Conservation (phyloP, 2,113 vertebrate genomes). For the Pangasianodon gigas region DNA sequence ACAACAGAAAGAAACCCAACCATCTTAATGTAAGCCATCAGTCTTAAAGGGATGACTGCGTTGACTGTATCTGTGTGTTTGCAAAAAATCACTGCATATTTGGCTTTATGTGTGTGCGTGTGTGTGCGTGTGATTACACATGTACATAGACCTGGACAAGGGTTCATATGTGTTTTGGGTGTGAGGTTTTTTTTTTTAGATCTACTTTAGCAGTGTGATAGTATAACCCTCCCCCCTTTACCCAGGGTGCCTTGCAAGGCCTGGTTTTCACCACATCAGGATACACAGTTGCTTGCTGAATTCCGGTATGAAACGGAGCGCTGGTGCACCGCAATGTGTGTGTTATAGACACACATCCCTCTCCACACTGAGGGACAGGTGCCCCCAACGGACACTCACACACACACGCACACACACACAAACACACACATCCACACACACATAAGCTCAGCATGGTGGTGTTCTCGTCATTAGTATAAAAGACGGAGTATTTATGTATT, state of each 20-base stretch:
- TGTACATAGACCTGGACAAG: constrained; percentile 1
- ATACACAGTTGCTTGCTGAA: constrained; percentile 78
- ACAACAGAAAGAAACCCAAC: neutral
- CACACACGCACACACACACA: constrained; percentile 7
- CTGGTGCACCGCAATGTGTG: constrained; percentile 69
- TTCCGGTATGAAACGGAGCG: constrained; percentile 81
- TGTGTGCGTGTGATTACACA: neutral
- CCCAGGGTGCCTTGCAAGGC: constrained; percentile 55
- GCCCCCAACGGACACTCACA: constrained; percentile 67
- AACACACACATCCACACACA: constrained; percentile 21
- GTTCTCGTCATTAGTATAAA: neutral
- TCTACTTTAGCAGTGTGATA: constrained; percentile 43
- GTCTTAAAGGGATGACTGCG: neutral
- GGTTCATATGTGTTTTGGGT: constrained; percentile 16
- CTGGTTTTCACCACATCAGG: constrained; percentile 78
- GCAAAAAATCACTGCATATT: constrained; percentile 26
- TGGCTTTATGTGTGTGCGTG: neutral
- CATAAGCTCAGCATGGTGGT: neutral
- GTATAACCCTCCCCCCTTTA: constrained; percentile 61
- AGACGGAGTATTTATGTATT: neutral
- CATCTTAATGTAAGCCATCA: neutral
- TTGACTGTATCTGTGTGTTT: constrained; percentile 9
- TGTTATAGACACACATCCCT: constrained; percentile 65
- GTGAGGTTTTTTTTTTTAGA: constrained; percentile 15
- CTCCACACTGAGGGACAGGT: constrained; percentile 64